Conservation (phyloP, 2,797 vertebrate species). For the Hydrophis major region DNA sequence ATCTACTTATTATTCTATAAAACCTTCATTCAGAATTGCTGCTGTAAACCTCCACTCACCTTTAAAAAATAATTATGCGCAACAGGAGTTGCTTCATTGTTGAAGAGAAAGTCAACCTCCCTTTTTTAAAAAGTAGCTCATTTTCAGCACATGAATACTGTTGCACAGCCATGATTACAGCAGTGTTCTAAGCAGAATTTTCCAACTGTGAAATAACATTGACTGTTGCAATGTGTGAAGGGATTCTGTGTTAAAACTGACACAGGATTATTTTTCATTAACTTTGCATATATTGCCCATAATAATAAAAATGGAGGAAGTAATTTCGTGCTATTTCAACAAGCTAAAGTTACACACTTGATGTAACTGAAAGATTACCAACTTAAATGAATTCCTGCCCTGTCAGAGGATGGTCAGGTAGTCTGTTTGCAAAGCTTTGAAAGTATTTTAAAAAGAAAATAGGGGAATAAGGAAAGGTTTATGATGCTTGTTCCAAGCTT, state of each 20-base stretch:
- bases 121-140: conserved; percentile 30
- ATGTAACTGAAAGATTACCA: conserved; percentile 41
- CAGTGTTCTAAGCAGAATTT: conserved; percentile 43
- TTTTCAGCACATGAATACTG: conserved; percentile 50
- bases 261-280: conserved; percentile 58
- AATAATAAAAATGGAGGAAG: conserved; percentile 53
- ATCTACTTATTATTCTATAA: conserved; percentile 1
- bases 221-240: conserved; percentile 46
- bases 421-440: conserved; percentile 60
- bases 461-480: conserved; percentile 51
- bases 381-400: conserved; percentile 31
- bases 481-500: conserved; percentile 37
- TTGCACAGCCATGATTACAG: conserved; percentile 35
- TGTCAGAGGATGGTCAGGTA: conserved; percentile 51
- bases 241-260: conserved; percentile 50
- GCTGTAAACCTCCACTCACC: neutral
- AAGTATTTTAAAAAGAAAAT: conserved; percentile 57
- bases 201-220: conserved; percentile 41
- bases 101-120: neutral
- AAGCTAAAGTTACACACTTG: conserved; percentile 43
- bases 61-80: neutral
- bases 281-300: conserved; percentile 24
- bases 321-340: conserved; percentile 49
- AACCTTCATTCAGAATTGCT: conserved; percentile 41
- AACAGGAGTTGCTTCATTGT: neutral